Evolutionary conservation across 2,113 vertebrate genomes (phyloP).

Genomic region (Silurus meridionalis): DNA sequence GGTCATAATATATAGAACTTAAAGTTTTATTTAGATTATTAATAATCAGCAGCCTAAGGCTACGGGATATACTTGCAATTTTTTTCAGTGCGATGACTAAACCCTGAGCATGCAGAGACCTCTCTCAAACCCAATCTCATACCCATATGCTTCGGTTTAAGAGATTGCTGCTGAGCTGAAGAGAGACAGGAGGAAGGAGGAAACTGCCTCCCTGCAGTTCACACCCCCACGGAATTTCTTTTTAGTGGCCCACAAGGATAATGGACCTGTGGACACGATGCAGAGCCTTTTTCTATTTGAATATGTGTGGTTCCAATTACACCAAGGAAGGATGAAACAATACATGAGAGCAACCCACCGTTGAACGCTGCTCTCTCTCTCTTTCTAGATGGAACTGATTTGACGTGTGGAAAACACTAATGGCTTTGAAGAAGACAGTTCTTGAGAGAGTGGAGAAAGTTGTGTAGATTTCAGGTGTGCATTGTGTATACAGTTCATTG

Average conservation of each 20-base stretch:
- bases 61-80: not conserved
- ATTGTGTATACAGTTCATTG: not conserved
- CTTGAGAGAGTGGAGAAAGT: not conserved
- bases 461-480: constrained; percentile 1
- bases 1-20: not conserved
- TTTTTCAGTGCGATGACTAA: constrained; percentile 15
- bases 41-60: not conserved
- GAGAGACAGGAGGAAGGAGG: constrained; percentile 21
- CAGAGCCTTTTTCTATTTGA: constrained; percentile 21
- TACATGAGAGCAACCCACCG: constrained; percentile 20
- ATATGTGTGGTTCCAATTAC: constrained; percentile 39
- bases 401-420: not conserved
- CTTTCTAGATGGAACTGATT: constrained; percentile 5
- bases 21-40: constrained; percentile 4
- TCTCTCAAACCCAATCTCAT: constrained; percentile 5
- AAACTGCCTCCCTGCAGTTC: constrained; percentile 30
- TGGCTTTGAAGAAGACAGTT: not conserved
- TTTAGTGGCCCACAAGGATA: constrained; percentile 29
- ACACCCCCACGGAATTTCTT: constrained; percentile 24
- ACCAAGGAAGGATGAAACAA: constrained; percentile 35
- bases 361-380: not conserved
- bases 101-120: constrained; percentile 13
- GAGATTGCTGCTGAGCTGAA: constrained; percentile 13
- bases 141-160: constrained; percentile 45
- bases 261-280: constrained; percentile 20